Base-by-base conservation (phyloP, 2,888 invertebrate genomes). In the Coremacera marginata region DNA sequence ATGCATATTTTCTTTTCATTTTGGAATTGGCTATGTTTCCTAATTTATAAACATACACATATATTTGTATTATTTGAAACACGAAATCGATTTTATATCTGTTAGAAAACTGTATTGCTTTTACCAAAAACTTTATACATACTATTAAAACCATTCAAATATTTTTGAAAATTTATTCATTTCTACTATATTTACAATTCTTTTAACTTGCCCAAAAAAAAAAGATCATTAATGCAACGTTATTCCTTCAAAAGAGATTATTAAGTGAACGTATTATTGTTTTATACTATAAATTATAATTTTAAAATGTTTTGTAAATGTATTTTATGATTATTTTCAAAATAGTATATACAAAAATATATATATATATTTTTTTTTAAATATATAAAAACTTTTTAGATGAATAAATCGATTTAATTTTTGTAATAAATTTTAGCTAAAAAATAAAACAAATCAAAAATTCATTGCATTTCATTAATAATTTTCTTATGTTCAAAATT, bases 181-280 rank as follows among this genome's bases (percentile, higher is more conserved):
- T 44, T 44, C 44, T 44, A 11, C 44, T 63, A 60, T 72, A 37
- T 72, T 44, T 72, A 72, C 52, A 72, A 44, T 72, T 19, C 49
- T 62, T 72, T 37, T 44, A 71, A 55, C 37, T 67, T 72, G 52
- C 51, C 60, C 62, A 71, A 71, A 22, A 9, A 22, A 9, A 37
- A 60, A 62, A 72, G 44, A 72, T 62, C 68, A 77, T 74, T 65
- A 74, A 82, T 84, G 83, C 84, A 85, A 86, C 85, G 85, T 86
- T 86, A 86, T 85, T 86, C 83, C 85, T 84, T 86, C 70, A 82
- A 84, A 84, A 84, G 83, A 86, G 84, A 86, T 86, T 85, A 87
- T 86, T 85, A 84, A 79, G 83, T 68, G 63, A 52, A 62, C 68
- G 44, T 71, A 22, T 67, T 77, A 71, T 25, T 51, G 68, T 68